Percentiles rank a stretch among this genome's conserved stretches.
Conservation (phyloP, 2,888 invertebrate species). For the Apocheima hispidaria region DNA sequence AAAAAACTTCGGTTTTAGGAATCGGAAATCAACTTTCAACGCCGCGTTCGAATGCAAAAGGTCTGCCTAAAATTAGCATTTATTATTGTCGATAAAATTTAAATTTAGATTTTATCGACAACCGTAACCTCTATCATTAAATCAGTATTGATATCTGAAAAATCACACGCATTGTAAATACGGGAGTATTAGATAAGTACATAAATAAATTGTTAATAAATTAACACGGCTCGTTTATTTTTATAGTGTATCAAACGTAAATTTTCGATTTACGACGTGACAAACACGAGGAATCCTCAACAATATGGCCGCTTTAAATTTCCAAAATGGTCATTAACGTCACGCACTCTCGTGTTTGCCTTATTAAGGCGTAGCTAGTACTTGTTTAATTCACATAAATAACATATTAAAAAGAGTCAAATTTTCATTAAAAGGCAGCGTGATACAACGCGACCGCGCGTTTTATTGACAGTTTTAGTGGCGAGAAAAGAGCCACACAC, state of each 20-base stretch:
- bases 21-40: conserved; percentile 54
- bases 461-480: conserved; percentile 84
- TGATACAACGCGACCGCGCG: conserved; percentile 68
- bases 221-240: conserved; percentile 52
- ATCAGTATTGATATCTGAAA: conserved; percentile 44
- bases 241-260: conserved; percentile 62
- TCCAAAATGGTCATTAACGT: conserved; percentile 69
- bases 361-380: conserved; percentile 70
- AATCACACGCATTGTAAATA: conserved; percentile 33
- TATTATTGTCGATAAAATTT: conserved; percentile 47
- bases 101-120: conserved; percentile 47
- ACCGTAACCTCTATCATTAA: conserved; percentile 31
- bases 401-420: conserved; percentile 75
- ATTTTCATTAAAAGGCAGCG: conserved; percentile 78
- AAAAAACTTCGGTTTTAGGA: conserved; percentile 37
- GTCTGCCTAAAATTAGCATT: conserved; percentile 53
- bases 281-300: conserved; percentile 65
- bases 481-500: conserved; percentile 79
- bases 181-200: conserved; percentile 33
- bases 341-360: conserved; percentile 65
- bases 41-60: conserved; percentile 47
- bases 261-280: conserved; percentile 74
- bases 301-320: conserved; percentile 68
- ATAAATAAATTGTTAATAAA: conserved; percentile 59
- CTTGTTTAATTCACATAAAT: conserved; percentile 77